Evolutionary conservation across 1,140 invertebrate species (phyloP), one percentile per base, ranked within the genome.

Genomic region (Tetramorium simillimum): DNA sequence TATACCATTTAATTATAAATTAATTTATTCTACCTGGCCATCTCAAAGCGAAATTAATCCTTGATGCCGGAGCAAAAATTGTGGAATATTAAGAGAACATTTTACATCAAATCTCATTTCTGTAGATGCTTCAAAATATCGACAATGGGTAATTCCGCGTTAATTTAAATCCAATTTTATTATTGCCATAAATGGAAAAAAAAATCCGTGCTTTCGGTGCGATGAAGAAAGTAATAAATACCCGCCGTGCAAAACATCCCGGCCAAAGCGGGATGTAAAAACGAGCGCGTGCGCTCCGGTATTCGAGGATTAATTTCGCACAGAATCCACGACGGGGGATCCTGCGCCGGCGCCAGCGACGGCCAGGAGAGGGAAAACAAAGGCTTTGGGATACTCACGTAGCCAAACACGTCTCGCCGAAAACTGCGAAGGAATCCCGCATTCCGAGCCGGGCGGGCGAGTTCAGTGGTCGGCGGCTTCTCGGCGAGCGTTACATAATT

Each of bases 381-480:
- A 78, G 51, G 16, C 0, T n/a, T 33, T 10, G 40, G 40, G 6
- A 18, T 56, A 91, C 89, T 91, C 65, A 91, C 89, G 46, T 46
- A 72, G 63, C 87, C 37, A 78, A 90, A 62, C 67, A 62, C 33
- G 89, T 88, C 53, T 82, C 63, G 75, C 10, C 85, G 73, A 67
- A 85, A 81, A 70, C 49, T 87, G 78, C 85, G 51, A 87, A 77
- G 73, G 58, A 82, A 85, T 87, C 58, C 87, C 80, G 86, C 87
- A 91, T 91, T 91, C 89, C 90, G 90, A 89, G 87, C 56, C 82
- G 69, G 58, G 18, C 84, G 49, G 58, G 62, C 78, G 33, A 37
- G 87, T 88, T 85, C 75, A 82, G 46, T 75, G 56, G 46, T 84
- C 84, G 72, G 24, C 14, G 58, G 24, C 62, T 78, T 70, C 58